Evolutionary conservation across 2,797 vertebrate species (phyloP).

Genomic region (Poecilia picta): DNA sequence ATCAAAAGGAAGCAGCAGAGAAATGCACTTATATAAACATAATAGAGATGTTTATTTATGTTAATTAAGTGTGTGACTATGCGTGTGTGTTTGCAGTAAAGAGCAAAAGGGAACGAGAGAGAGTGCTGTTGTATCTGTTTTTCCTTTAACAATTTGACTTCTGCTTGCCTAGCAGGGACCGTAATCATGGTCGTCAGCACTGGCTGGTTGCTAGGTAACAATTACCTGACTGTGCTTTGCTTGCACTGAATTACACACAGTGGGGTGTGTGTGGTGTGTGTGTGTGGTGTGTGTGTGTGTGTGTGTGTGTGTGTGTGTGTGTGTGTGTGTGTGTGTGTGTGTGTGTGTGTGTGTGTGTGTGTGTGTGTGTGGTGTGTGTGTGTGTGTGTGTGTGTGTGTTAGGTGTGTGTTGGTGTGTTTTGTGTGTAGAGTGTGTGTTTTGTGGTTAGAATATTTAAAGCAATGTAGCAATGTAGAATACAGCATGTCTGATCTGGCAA

Average conservation of each 20-base stretch:
- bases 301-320: constrained; percentile 47
- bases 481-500: constrained; percentile 49
- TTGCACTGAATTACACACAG: constrained; percentile 74
- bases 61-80: constrained; percentile 2
- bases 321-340: constrained; percentile 37
- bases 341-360: too few species aligned
- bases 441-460: constrained; percentile 52
- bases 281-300: too few species aligned
- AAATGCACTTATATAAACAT: constrained; percentile 29
- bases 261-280: constrained; percentile 47
- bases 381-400: constrained; percentile 37
- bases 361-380: constrained; percentile 37
- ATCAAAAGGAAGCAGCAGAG: constrained; percentile 28
- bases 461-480: constrained; percentile 67
- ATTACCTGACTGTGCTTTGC: constrained; percentile 84
- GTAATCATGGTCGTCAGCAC: constrained; percentile 82
- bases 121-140: constrained; percentile 55
- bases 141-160: constrained; percentile 72
- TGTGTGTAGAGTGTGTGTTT: too few species aligned
- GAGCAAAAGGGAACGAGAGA: neutral
- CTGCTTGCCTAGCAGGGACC: constrained; percentile 77
- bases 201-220: constrained; percentile 86
- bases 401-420: too few species aligned
- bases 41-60: neutral
- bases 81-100: constrained; percentile 12